These are phyloP conservation scores for Pediacus dermestoides DNA, from an alignment of 2,888 invertebrate species.

Conservation along the genomic window DNA sequence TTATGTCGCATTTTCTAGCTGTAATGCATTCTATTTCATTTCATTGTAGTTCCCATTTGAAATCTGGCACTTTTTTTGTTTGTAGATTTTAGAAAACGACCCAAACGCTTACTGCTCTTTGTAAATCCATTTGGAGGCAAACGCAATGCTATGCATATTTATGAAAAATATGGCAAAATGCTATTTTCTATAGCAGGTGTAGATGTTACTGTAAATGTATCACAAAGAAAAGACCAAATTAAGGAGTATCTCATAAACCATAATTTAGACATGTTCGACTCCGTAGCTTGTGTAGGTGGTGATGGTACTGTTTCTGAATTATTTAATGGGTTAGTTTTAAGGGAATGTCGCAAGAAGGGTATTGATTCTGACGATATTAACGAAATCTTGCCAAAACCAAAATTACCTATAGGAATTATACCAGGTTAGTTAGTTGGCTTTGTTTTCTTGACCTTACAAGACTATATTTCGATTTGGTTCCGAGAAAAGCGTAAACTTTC, in stretches of 20 bases:
- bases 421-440: conserved; percentile 52
- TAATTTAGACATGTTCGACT: conserved; percentile 60
- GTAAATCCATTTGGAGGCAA: conserved; percentile 84
- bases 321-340: conserved; percentile 66
- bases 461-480: too few relatives aligned
- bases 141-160: conserved; percentile 67
- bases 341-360: conserved; percentile 54
- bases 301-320: conserved; percentile 85
- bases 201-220: conserved; percentile 63
- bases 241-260: conserved; percentile 61
- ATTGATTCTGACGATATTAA: conserved; percentile 55
- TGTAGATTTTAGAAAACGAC: conserved; percentile 57
- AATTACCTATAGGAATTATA: conserved; percentile 60
- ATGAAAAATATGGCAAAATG: conserved; percentile 68
- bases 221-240: conserved; percentile 74
- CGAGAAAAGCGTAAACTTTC: too few relatives aligned
- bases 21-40: too few relatives aligned
- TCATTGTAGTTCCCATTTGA: conserved; percentile 11
- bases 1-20: too few relatives aligned
- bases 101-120: conserved; percentile 70
- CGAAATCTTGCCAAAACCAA: conserved; percentile 51
- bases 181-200: conserved; percentile 63
- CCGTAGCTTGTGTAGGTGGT: conserved; percentile 78
- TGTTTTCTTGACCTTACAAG: too few relatives aligned
- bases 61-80: conserved; percentile 14